phyloP scores from a whole-genome alignment of 2,888 invertebrate species.

The Meganola albula region DNA sequence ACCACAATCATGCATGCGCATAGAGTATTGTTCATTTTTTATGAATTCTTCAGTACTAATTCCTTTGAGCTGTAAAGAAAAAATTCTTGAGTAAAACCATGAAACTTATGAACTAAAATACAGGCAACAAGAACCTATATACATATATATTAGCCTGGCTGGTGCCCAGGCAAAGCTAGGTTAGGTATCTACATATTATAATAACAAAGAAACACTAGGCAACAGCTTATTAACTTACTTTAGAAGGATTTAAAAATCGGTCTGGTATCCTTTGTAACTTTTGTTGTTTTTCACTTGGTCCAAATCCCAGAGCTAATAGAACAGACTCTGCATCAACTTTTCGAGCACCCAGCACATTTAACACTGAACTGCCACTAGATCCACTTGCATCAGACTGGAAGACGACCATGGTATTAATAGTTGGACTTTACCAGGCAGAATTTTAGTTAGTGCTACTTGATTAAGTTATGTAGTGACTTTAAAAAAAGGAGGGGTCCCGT shows the following conservation, averaged over 20 bases:
- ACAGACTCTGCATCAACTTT: slow-evolving; percentile 94
- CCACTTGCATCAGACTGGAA: slow-evolving; percentile 70
- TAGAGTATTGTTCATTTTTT: slow-evolving; percentile 84
- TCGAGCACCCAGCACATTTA: slow-evolving; percentile 88
- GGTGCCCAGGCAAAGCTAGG: too few species aligned
- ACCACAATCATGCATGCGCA: slow-evolving; percentile 84
- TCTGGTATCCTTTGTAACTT: slow-evolving; percentile 88
- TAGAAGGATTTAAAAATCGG: slow-evolving; percentile 88
- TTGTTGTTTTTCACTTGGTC: slow-evolving; percentile 82
- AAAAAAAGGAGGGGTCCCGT: too few species aligned
- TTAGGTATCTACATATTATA: too few species aligned
- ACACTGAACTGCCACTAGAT: slow-evolving; percentile 84
- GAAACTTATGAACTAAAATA: too few species aligned
- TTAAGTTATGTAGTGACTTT: too few species aligned
- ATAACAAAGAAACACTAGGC: too few species aligned
- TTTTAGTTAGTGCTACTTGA: too few species aligned
- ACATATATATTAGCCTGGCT: too few species aligned
- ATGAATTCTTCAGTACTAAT: slow-evolving; percentile 87
- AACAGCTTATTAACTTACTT: slow-evolving; percentile 72
- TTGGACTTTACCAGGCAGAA: too few species aligned
- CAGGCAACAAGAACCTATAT: too few species aligned
- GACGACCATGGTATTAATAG: background rate
- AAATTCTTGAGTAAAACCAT: too few species aligned
- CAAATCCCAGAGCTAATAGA: slow-evolving; percentile 88
- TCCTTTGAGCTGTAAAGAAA: slow-evolving; percentile 78